Conservation (phyloP, 2,888 invertebrate species). For the Andrena dorsata region DNA sequence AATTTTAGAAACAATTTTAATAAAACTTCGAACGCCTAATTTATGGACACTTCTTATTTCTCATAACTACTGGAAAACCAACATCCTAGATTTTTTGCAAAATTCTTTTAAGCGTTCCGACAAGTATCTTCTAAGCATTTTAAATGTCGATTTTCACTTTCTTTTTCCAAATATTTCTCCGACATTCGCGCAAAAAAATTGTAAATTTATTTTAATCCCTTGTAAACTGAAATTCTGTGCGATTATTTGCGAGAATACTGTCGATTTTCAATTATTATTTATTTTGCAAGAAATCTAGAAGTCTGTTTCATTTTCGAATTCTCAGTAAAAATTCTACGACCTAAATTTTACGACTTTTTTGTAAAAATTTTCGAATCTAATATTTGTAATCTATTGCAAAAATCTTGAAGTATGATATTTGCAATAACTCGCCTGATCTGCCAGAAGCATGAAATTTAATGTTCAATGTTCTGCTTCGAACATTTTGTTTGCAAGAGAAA, state of each 20-base stretch:
- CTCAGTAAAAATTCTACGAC: slow-evolving; percentile 52
- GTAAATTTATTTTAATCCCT: neutral
- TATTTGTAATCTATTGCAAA: slow-evolving; percentile 38
- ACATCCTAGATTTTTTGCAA: slow-evolving; percentile 41
- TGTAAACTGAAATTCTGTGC: neutral
- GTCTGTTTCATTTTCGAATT: slow-evolving; percentile 8
- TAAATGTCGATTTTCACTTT: neutral
- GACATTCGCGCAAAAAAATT: neutral
- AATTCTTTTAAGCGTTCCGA: slow-evolving; percentile 1
- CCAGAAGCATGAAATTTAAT: slow-evolving; percentile 23
- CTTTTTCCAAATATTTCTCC: neutral
- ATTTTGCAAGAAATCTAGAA: slow-evolving; percentile 48
- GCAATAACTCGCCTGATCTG: slow-evolving; percentile 24
- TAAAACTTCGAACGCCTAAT: slow-evolving; percentile 31
- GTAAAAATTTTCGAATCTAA: slow-evolving; percentile 47
- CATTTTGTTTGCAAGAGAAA: slow-evolving; percentile 21
- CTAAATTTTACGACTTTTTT: slow-evolving; percentile 35
- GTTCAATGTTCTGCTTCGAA: slow-evolving; percentile 6
- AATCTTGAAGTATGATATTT: slow-evolving; percentile 26
- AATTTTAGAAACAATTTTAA: slow-evolving; percentile 40
- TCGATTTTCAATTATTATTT: neutral
- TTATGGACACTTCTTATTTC: slow-evolving; percentile 7
- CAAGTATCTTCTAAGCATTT: slow-evolving; percentile 9
- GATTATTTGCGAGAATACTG: neutral
- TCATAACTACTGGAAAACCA: slow-evolving; percentile 6